Percentiles rank a stretch among this genome's conserved stretches.
These are phyloP conservation scores for Phalacrocorax brasilianus DNA, from an alignment of 2,113 vertebrate species.

Conservation along the genomic window DNA sequence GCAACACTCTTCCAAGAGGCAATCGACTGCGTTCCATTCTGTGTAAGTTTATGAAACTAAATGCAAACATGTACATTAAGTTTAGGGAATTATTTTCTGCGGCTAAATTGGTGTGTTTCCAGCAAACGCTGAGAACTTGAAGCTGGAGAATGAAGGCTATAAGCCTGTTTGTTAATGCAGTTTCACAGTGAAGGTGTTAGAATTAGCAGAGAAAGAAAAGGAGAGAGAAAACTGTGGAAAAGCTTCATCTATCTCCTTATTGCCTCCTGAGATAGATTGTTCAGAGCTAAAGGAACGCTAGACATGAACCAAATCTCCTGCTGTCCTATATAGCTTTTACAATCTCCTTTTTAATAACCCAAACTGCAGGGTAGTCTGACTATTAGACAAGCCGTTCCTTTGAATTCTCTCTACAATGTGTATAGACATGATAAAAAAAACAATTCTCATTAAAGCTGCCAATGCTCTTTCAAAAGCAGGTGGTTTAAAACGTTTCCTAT, in stretches of 20 bases:
- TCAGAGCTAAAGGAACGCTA: conserved; percentile 65
- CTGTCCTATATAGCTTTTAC: conserved; percentile 72
- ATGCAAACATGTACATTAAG: neutral
- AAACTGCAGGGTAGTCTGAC: conserved; percentile 60
- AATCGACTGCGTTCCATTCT: neutral
- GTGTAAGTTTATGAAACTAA: neutral
- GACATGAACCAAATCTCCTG: conserved; percentile 66
- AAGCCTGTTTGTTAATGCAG: conserved; percentile 60
- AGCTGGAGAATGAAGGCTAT: neutral
- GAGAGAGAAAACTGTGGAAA: conserved; percentile 50
- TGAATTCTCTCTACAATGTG: conserved; percentile 56
- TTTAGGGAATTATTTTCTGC: conserved; percentile 10
- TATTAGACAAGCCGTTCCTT: conserved; percentile 60
- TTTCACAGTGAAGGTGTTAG: conserved; percentile 60
- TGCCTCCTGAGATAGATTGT: conserved; percentile 68
- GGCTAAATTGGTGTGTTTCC: neutral
- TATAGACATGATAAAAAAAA: conserved; percentile 56
- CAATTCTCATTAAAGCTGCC: conserved; percentile 72
- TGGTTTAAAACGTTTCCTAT: conserved; percentile 53
- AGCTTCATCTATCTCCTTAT: conserved; percentile 72
- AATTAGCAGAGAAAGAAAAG: conserved; percentile 64
- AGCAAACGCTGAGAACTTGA: neutral
- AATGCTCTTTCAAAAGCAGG: conserved; percentile 63
- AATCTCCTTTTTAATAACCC: conserved; percentile 71
- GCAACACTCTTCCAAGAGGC: neutral